Evolutionary conservation across 2,888 invertebrate genomes (phyloP).

Genomic region (Shargacucullia verbasci): DNA sequence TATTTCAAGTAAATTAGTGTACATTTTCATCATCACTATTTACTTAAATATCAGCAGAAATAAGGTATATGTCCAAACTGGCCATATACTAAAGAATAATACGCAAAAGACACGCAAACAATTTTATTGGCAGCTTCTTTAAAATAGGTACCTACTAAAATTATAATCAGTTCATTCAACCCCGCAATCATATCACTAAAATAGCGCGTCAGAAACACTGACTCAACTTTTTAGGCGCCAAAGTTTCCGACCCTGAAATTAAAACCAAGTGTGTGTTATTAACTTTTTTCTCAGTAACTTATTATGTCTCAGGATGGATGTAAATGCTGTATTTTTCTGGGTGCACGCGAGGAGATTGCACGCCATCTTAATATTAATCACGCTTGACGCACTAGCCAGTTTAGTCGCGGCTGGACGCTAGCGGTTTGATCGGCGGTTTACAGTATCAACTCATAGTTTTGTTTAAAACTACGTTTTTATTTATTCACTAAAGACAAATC

Average conservation of each 20-base stretch:
- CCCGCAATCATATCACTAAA: constrained; percentile 31
- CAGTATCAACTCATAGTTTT: too few relatives aligned
- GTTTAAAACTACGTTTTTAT: too few relatives aligned
- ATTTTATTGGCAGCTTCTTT: too few relatives aligned
- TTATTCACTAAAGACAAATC: too few relatives aligned
- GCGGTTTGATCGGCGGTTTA: too few relatives aligned
- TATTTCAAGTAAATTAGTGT: too few relatives aligned
- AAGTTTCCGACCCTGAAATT: constrained; percentile 29
- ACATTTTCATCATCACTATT: too few relatives aligned
- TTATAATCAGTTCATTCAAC: constrained; percentile 42
- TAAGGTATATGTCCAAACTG: too few relatives aligned
- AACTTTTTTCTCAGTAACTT: constrained; percentile 43
- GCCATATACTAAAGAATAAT: too few relatives aligned
- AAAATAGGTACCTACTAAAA: constrained; percentile 1
- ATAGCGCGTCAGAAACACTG: constrained; percentile 20
- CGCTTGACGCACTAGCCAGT: constrained; percentile 2
- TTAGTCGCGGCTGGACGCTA: not conserved
- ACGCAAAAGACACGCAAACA: too few relatives aligned
- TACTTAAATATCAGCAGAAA: too few relatives aligned
- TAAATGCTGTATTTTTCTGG: constrained; percentile 32
- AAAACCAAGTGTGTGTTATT: constrained; percentile 39
- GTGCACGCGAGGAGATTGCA: constrained; percentile 44
- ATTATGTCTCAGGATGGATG: constrained; percentile 38
- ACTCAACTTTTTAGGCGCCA: constrained; percentile 40
- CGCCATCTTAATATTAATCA: constrained; percentile 26